Conservation (phyloP, 2,113 vertebrate genomes). For the Lagenorhynchus albirostris region DNA sequence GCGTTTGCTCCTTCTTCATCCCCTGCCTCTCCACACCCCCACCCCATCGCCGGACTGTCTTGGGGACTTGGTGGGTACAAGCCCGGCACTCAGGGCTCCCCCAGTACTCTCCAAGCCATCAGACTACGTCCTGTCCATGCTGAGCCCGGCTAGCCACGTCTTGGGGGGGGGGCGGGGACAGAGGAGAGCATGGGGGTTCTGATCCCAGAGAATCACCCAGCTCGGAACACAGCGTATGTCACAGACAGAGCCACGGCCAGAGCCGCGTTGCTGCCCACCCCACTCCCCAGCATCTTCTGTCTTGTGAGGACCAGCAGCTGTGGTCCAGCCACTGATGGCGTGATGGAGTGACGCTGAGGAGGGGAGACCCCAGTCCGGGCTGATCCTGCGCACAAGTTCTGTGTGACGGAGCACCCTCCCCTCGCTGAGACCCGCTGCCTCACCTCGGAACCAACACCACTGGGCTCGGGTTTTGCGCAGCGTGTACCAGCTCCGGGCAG, state of each 20-base stretch:
- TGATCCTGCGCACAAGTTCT: no score
- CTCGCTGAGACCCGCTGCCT: not conserved
- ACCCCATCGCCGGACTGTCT: rapidly evolving
- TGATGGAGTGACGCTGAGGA: rapidly evolving
- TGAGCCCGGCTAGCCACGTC: rapidly evolving
- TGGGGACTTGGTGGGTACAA: rapidly evolving
- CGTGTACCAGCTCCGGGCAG: not conserved
- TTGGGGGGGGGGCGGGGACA: rapidly evolving
- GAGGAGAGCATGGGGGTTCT: rapidly evolving
- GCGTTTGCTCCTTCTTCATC: rapidly evolving
- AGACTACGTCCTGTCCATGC: rapidly evolving
- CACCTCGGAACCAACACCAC: not conserved
- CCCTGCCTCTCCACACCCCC: rapidly evolving
- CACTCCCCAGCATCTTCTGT: not conserved
- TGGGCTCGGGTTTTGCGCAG: not conserved
- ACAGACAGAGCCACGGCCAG: no score
- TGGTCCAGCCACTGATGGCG: rapidly evolving
- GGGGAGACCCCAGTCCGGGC: rapidly evolving
- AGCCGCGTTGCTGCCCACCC: rapidly evolving
- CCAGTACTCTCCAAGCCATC: rapidly evolving
- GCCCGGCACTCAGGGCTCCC: rapidly evolving
- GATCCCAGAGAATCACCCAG: rapidly evolving
- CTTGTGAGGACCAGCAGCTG: not conserved
- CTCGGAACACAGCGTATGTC: not conserved
- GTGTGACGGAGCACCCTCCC: not conserved